Base-by-base conservation (phyloP, 1,140 invertebrate genomes). In the Choristoneura fumiferana region DNA sequence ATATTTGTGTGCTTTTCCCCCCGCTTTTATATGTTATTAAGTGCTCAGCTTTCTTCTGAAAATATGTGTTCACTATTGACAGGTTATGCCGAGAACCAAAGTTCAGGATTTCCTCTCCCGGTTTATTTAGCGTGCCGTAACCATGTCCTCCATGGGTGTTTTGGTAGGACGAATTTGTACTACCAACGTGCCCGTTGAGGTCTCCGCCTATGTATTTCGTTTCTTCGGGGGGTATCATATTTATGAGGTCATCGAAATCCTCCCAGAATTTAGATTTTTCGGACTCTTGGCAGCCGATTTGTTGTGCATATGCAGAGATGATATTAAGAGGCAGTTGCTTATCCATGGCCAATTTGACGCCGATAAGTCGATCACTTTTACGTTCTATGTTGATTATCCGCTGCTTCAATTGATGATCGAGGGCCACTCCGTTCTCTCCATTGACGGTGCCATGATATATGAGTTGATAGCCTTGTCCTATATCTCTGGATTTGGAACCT, bases 11-110 rank as follows among this genome's bases (percentile, higher is more conserved):
- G 8, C 1, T 13, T 3, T 39, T 10, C 1, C 9, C 17, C 0
- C 36, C 36, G n/a, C 17, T 12, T 13, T 40, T 39, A n/a, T 56
- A 56, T 29, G 54, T 56, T 1, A 40, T 56, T 9, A 56, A 12
- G n/a, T 56, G 54, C n/a, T 39, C 36, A 4, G 14, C 1, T 12
- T 29, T 18, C 17, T 56, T 56, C 6, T 18, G 1, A 8, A 56
- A 56, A 15, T 29, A 39, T 1, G 54, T 56, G 54, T 56, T 56
- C 2, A 56, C 18, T 22, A 56, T 22, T 1, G 38, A 13, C 0
- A 56, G 10, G 9, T 14, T 17, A 33, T 56, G 37, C 5, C 10
- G 38, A 9, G n/a, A 12, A 0, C 6, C 54, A 40, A 56, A 56
- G 8, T 54, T 35, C 34, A 54, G 22, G 3, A 39, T 39, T 0